These are phyloP conservation scores for Sarcoramphus papa DNA, from an alignment of 2,797 vertebrate species.

Conservation along the genomic window DNA sequence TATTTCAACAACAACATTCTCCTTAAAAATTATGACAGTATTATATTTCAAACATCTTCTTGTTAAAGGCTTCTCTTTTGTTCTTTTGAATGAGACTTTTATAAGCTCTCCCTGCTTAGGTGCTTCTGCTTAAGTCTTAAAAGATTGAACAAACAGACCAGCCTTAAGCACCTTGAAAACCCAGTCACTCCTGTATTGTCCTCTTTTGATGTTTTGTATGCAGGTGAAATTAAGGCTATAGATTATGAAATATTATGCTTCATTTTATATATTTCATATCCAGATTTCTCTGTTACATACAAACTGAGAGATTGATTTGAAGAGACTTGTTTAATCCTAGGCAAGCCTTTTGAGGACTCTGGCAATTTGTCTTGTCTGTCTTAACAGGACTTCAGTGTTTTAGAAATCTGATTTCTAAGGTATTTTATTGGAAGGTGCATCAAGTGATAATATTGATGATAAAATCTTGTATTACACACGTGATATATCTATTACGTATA, in stretches of 20 bases:
- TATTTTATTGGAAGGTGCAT: neutral
- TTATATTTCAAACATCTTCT: neutral
- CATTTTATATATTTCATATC: neutral
- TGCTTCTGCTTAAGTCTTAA: neutral
- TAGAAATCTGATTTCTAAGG: neutral
- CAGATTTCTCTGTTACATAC: neutral
- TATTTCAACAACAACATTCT: neutral
- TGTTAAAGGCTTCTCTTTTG: neutral
- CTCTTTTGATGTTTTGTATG: neutral
- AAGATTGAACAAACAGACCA: neutral
- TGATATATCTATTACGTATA: neutral
- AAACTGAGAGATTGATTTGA: neutral
- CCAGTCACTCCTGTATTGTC: neutral
- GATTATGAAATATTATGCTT: neutral
- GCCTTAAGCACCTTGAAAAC: neutral
- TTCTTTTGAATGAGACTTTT: neutral
- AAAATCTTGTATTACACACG: neutral
- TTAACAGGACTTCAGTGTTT: neutral
- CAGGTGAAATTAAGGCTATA: neutral
- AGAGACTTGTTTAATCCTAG: neutral
- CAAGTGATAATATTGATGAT: neutral
- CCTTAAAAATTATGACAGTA: neutral
- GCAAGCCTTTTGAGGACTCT: neutral
- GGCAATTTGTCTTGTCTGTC: neutral
- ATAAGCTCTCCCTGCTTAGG: neutral